Conservation (phyloP, 2,113 vertebrate genomes). For the Poeciliopsis retropinna region DNA sequence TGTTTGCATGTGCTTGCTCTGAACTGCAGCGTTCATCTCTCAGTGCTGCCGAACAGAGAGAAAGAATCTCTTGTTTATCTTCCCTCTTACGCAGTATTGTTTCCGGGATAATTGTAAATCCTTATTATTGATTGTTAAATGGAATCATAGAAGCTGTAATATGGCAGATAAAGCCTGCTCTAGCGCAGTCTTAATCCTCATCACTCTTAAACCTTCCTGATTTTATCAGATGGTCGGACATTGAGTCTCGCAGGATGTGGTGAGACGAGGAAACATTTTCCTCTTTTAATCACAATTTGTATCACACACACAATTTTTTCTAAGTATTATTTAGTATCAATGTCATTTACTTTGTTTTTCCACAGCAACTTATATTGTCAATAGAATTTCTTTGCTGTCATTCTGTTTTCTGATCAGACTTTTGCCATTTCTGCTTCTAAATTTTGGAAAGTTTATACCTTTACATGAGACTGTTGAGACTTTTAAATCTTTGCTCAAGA, state of each 20-base stretch:
- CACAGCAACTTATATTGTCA: not conserved
- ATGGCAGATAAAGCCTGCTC: not conserved
- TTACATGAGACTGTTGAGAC: too few species aligned
- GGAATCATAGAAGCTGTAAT: conserved; percentile 1
- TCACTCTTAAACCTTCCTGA: conserved; percentile 7
- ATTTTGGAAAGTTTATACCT: too few species aligned
- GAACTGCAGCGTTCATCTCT: not conserved
- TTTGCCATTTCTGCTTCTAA: too few species aligned
- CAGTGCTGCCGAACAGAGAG: not conserved
- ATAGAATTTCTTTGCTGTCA: too few species aligned
- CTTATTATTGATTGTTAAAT: not conserved
- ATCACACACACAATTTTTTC: conserved; percentile 1
- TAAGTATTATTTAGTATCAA: conserved; percentile 2
- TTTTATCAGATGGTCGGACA: not conserved
- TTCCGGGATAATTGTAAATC: not conserved
- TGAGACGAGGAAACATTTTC: conserved; percentile 29
- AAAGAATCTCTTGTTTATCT: not conserved
- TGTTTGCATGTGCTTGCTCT: not conserved
- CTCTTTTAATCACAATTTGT: conserved; percentile 22
- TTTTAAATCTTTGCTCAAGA: too few species aligned
- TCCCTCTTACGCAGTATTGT: not conserved
- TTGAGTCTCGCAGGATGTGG: conserved; percentile 47
- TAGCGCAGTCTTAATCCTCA: not conserved
- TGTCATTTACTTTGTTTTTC: not conserved
- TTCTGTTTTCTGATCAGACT: too few species aligned